These are phyloP conservation scores for Adela reaumurella DNA, from an alignment of 2,888 invertebrate species.

Conservation along the genomic window DNA sequence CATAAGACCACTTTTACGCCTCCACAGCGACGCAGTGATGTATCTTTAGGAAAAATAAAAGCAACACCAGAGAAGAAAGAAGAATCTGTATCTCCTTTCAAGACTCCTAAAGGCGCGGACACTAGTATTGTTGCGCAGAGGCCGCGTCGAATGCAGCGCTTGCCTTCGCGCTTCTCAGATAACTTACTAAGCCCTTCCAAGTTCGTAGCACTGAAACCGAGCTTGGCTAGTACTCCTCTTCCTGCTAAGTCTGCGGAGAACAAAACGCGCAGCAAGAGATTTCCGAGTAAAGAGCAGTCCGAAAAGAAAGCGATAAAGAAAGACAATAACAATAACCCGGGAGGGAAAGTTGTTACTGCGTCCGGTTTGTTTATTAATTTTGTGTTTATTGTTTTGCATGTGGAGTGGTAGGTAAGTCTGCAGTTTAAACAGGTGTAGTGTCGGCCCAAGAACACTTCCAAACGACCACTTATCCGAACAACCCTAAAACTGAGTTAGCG, in stretches of 20 bases:
- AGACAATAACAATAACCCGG: not conserved
- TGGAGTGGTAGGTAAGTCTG: no score
- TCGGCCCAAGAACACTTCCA: no score
- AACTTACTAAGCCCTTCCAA: slow-evolving; percentile 35
- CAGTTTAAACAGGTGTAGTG: no score
- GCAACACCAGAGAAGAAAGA: no score
- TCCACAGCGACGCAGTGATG: not conserved
- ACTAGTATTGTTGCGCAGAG: slow-evolving; percentile 23
- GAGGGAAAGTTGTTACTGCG: not conserved
- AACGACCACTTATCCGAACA: no score
- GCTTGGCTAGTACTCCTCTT: slow-evolving; percentile 35
- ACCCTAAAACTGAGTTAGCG: no score
- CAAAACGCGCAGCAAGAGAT: not conserved
- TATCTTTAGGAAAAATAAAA: no score
- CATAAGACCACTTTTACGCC: slow-evolving; percentile 13
- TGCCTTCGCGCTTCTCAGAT: slow-evolving; percentile 36
- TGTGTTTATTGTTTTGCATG: no score
- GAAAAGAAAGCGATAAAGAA: not conserved
- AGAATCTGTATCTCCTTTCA: slow-evolving; percentile 16
- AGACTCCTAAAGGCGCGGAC: slow-evolving; percentile 21
- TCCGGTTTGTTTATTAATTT: no score
- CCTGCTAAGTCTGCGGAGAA: not conserved
- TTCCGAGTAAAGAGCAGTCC: not conserved
- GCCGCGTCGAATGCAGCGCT: slow-evolving; percentile 30
- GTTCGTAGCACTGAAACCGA: slow-evolving; percentile 28